These are phyloP conservation scores for Cryptotis parvus DNA, from an alignment of 2,113 vertebrate species.

Conservation along the genomic window DNA sequence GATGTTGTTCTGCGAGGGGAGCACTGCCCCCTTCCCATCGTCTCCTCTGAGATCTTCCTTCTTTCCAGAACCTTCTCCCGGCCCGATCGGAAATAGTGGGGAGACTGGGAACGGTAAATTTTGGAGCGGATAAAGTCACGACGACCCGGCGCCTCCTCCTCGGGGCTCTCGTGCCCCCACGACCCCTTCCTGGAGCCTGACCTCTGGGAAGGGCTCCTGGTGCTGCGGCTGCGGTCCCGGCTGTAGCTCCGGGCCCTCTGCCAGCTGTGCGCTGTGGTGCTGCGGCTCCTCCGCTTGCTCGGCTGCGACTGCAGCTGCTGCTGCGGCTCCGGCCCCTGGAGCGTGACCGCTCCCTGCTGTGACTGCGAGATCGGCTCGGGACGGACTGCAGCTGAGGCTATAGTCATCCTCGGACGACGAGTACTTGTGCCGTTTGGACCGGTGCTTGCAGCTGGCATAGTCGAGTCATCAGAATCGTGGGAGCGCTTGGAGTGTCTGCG, in stretches of 20 bases:
- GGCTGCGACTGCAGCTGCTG: conserved; percentile 94
- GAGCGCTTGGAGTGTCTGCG: conserved; percentile 91
- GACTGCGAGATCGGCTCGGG: conserved; percentile 92
- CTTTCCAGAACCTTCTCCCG: conserved; percentile 83
- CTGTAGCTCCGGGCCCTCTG: conserved; percentile 94
- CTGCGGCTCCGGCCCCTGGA: conserved; percentile 92
- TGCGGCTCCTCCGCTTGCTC: conserved; percentile 92
- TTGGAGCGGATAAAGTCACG: conserved; percentile 96
- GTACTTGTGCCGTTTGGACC: conserved; percentile 92
- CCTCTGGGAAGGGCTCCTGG: conserved; percentile 93
- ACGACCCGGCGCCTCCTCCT: conserved; percentile 86
- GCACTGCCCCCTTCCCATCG: conserved; percentile 83
- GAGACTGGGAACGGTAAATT: conserved; percentile 97
- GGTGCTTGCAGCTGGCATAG: conserved; percentile 92
- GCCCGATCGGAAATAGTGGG: conserved; percentile 88
- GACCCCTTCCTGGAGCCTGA: conserved; percentile 90
- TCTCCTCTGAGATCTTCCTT: conserved; percentile 87
- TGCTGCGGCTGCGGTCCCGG: conserved; percentile 90
- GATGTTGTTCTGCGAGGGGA: conserved; percentile 77
- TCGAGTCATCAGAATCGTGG: conserved; percentile 94
- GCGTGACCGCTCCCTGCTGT: conserved; percentile 85
- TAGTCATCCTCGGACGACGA: conserved; percentile 91
- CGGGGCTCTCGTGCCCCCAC: conserved; percentile 90
- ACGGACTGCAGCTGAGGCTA: conserved; percentile 90
- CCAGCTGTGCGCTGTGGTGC: conserved; percentile 88